phyloP scores from a whole-genome alignment of 2,888 invertebrate genomes.

The Drosophila meridiana region DNA sequence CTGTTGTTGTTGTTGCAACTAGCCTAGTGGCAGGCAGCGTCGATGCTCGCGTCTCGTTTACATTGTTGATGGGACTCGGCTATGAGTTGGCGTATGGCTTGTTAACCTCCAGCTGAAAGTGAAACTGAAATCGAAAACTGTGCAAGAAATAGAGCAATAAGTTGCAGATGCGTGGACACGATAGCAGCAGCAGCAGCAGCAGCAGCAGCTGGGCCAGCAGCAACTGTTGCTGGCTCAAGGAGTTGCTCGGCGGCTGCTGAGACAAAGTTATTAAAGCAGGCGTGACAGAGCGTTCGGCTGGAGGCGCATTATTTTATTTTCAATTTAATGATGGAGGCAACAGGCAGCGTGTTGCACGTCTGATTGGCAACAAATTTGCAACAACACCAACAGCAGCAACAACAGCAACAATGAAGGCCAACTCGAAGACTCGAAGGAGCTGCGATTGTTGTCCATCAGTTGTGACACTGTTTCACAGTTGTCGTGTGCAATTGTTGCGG shows the following conservation, averaged over 20 bases:
- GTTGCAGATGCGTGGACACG: conserved; percentile 73
- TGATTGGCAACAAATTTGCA: conserved; percentile 67
- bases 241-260: background rate
- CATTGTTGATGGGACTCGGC: conserved; percentile 67
- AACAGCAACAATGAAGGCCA: conserved; percentile 38
- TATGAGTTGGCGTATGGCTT: conserved; percentile 36
- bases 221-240: conserved; percentile 5
- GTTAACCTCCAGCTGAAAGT: conserved; percentile 61
- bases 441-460: conserved; percentile 58
- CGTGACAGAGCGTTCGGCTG: conserved; percentile 58
- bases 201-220: conserved; percentile 6
- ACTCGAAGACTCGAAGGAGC: conserved; percentile 14
- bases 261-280: conserved; percentile 75
- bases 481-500: conserved; percentile 63
- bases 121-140: conserved; percentile 80
- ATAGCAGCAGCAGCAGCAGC: conserved; percentile 43
- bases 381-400: conserved; percentile 39
- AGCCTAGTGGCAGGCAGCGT: conserved; percentile 19
- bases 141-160: conserved; percentile 77
- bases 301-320: conserved; percentile 76
- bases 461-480: conserved; percentile 58
- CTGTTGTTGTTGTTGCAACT: conserved; percentile 31
- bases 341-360: conserved; percentile 36
- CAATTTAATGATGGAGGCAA: conserved; percentile 76
- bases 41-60: conserved; percentile 54